These are phyloP conservation scores for Leptosomus discolor DNA, from an alignment of 2,113 vertebrate genomes.

Conservation along the genomic window DNA sequence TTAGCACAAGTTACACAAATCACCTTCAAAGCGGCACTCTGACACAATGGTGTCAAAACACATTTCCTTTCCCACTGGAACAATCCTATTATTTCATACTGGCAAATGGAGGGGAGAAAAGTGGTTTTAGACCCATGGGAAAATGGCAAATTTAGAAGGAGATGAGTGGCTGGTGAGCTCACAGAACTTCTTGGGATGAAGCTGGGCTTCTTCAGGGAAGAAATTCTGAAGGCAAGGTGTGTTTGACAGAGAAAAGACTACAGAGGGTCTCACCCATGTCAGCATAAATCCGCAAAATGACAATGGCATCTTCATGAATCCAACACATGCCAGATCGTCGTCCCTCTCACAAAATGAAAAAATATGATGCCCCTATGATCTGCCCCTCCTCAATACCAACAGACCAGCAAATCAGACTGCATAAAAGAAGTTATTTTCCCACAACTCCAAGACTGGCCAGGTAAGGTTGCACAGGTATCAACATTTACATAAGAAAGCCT, in stretches of 20 bases:
- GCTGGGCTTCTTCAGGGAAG: background rate
- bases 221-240: background rate
- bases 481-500: background rate
- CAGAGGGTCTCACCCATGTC: background rate
- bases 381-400: background rate
- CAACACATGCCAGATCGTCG: accelerated
- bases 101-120: background rate
- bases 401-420: background rate
- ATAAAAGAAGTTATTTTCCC: background rate
- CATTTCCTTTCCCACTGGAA: conserved; percentile 18
- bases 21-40: conserved; percentile 27
- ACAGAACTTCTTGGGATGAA: background rate
- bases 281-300: background rate
- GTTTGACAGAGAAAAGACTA: background rate
- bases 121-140: background rate
- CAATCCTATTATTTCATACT: background rate
- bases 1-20: conserved; percentile 34
- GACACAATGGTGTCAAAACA: conserved; percentile 49
- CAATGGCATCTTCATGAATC: background rate
- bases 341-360: background rate
- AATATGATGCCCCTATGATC: background rate
- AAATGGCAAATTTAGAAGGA: background rate
- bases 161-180: background rate
- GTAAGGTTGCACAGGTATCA: background rate
- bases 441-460: background rate